A percentile compares a stretch with the other conserved stretches of the same genome.
These are phyloP conservation scores for Schizaphis graminum DNA, from an alignment of 2,888 invertebrate genomes.

Conservation along the genomic window DNA sequence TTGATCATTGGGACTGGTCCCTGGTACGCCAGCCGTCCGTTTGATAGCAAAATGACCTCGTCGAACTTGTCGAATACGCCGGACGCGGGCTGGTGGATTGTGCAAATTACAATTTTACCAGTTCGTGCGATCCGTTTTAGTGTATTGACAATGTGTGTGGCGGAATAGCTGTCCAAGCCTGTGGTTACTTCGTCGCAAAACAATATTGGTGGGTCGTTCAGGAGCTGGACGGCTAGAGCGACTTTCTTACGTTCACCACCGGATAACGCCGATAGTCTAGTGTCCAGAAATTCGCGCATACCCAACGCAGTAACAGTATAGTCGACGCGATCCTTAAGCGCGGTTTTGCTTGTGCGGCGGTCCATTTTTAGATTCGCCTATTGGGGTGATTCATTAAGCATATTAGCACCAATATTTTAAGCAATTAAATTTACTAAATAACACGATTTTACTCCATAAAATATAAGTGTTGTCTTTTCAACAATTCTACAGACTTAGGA, in stretches of 20 bases:
- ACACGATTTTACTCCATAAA: no score
- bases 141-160: slow-evolving; percentile 82
- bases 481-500: no score
- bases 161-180: slow-evolving; percentile 91
- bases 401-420: no score
- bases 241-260: slow-evolving; percentile 92
- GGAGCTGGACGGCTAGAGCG: slow-evolving; percentile 86
- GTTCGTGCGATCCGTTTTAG: slow-evolving; percentile 75
- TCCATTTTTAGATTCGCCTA: slow-evolving; percentile 86
- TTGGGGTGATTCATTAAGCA: slow-evolving; percentile 51
- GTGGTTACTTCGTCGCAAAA: slow-evolving; percentile 97
- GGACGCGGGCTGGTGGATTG: slow-evolving; percentile 67
- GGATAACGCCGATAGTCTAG: slow-evolving; percentile 82
- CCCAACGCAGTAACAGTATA: slow-evolving; percentile 75
- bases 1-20: slow-evolving; percentile 59
- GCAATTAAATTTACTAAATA: no score
- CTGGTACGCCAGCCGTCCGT: slow-evolving; percentile 66
- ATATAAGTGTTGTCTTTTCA: no score
- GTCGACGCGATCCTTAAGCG: slow-evolving; percentile 70
- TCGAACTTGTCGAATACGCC: slow-evolving; percentile 67
- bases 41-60: slow-evolving; percentile 61
- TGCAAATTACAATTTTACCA: slow-evolving; percentile 66
- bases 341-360: slow-evolving; percentile 68
- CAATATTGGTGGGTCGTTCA: slow-evolving; percentile 89
- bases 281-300: slow-evolving; percentile 79